Percentiles rank a stretch among this genome's conserved stretches.
Evolutionary conservation across 2,113 vertebrate genomes (phyloP).

Genomic region (Hipposideros armiger): DNA sequence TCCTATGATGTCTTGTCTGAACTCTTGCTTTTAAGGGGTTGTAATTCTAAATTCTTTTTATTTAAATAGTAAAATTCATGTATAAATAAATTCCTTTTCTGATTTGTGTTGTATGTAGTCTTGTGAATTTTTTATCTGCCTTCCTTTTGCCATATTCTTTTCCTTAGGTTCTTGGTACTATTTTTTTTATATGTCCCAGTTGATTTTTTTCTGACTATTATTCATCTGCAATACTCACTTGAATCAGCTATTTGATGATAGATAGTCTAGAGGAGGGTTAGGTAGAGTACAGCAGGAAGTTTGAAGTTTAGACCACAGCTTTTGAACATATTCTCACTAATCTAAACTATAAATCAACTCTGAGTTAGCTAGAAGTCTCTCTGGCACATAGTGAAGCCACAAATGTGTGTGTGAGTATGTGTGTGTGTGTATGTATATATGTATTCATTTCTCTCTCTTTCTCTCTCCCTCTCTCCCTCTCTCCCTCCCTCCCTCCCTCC

Average conservation of each 20-base stretch:
- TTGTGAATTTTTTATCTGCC: not conserved
- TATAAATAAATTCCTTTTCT: too few relatives aligned
- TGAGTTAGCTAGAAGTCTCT: not conserved
- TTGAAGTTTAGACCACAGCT: not conserved
- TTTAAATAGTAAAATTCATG: not conserved
- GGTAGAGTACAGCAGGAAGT: not conserved
- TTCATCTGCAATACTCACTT: not conserved
- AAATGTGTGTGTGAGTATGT: not conserved
- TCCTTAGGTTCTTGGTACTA: conserved; percentile 1
- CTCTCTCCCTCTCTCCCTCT: too few relatives aligned
- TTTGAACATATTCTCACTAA: conserved; percentile 8
- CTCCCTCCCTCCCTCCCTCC: not conserved
- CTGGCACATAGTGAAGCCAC: not conserved
- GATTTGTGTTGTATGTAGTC: not conserved
- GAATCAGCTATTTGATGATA: not conserved
- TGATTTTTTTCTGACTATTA: not conserved
- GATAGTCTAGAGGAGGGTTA: not conserved
- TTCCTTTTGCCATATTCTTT: conserved; percentile 8
- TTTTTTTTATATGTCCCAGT: not conserved
- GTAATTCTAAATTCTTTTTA: not conserved
- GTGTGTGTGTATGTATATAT: not conserved
- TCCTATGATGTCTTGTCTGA: not conserved
- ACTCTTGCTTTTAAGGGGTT: not conserved
- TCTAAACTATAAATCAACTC: not conserved
- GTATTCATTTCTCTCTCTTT: accelerated